Evolutionary conservation across 23 tunicate genomes (phyloP), one percentile per base, ranked within the genome.

Genomic region (Oikopleura dioica): DNA sequence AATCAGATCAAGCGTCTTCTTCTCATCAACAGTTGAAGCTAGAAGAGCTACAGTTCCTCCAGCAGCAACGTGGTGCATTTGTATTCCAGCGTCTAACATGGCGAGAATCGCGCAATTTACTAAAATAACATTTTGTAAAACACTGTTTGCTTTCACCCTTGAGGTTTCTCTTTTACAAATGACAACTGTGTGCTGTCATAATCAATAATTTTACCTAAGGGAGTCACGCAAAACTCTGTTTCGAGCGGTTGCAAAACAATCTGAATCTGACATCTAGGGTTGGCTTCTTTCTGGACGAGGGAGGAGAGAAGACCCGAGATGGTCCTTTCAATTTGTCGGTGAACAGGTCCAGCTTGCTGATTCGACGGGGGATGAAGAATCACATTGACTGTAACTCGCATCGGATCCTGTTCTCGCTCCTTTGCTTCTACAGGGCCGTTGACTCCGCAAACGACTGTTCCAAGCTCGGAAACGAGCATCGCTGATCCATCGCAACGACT

Each of bases 401-500:
- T 63, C 32, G 72, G 72, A 28, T 63, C 72, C 33, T 63, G 72
- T 2, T 63, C 72, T 24, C 72, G 29, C 26, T 63, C 72, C 26
- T 63, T 63, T 2, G 72, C 72, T 63, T 63, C 72, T 12, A 63
- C 33, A 21, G 72, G 72, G 16, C 72, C 72, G 26, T 63, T 23
- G 2, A 63, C 72, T 24, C 72, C 72, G 26, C 4, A 23, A 24
- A 63, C 72, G 5, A 63, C 72, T 31, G 72, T 12, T 28, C 72
- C 72, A 63, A 21, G 72, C 26, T 63, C 30, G 2, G 72, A 63
- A 16, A 63, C 26, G 16, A 63, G 26, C 72, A 63, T 63, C 2
- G 72, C 72, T 63, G 72, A 63, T 63, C 72, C 72, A 63, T 63
- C 72, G 33, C 72, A 63, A 12, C 72, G 30, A n/a, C n/a, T n/a